Percentiles rank a stretch among this genome's conserved stretches.
Evolutionary conservation across 2,113 vertebrate genomes (phyloP).

Genomic region (Butastur rufipennis): DNA sequence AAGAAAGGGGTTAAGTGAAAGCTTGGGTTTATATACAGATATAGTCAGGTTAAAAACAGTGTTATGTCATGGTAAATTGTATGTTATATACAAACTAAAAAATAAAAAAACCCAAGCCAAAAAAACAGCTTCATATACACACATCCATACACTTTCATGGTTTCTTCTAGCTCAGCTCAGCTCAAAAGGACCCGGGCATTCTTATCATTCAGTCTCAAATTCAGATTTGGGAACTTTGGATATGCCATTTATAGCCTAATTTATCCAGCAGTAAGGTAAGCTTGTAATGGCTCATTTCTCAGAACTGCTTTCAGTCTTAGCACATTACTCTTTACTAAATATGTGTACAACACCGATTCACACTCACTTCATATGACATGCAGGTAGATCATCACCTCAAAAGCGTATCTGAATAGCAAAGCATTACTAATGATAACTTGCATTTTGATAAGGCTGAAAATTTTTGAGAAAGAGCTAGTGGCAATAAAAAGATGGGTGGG

Average conservation of each 20-base stretch:
- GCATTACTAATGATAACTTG: background rate
- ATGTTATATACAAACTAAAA: background rate
- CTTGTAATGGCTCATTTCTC: background rate
- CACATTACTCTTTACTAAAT: background rate
- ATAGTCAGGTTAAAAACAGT: background rate
- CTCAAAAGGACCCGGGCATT: background rate
- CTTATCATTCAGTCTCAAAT: background rate
- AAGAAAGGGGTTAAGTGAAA: background rate
- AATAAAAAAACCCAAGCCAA: fast-evolving
- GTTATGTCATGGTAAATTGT: background rate
- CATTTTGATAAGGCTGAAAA: background rate
- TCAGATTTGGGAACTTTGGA: background rate
- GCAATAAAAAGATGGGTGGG: background rate
- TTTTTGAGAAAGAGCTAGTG: background rate
- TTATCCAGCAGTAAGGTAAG: background rate
- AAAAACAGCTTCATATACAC: fast-evolving
- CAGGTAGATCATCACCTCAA: background rate
- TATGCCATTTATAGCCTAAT: background rate
- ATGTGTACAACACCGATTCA: background rate
- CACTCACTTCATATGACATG: fast-evolving
- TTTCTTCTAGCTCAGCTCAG: background rate
- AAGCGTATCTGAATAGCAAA: background rate
- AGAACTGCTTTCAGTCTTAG: background rate
- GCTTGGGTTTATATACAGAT: background rate
- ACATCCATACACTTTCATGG: background rate